Conservation (phyloP, 2,797 vertebrate species). For the Pangasius sanitwongsei region DNA sequence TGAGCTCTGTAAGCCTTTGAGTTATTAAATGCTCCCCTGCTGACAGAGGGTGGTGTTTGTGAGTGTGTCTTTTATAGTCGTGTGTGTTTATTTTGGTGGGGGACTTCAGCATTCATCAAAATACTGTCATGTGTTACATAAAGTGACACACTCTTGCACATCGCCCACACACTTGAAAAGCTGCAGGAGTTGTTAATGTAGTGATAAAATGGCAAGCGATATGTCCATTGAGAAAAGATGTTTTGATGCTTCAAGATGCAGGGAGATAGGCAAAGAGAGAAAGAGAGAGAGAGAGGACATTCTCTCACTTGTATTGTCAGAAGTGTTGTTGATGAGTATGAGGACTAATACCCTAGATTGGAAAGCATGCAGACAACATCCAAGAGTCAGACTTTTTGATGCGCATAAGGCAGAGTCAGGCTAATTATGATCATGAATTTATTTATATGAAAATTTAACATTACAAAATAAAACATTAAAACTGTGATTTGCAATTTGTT, state of each 20-base stretch:
- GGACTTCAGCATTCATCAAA: not conserved
- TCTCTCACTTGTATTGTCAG: no score
- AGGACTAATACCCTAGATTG: not conserved
- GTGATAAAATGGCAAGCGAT: conserved; percentile 15
- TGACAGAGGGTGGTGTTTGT: conserved; percentile 11
- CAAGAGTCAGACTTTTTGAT: no score
- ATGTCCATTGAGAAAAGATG: conserved; percentile 1
- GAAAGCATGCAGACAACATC: not conserved
- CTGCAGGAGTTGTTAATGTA: not conserved
- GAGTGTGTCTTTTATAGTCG: conserved; percentile 4
- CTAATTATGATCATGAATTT: no score
- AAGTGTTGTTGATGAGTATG: not conserved
- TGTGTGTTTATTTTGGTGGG: conserved; percentile 24
- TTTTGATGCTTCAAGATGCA: not conserved
- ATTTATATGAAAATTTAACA: no score
- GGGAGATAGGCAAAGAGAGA: not conserved
- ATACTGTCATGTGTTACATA: conserved; percentile 22
- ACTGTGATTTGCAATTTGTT: no score
- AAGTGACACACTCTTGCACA: conserved; percentile 1
- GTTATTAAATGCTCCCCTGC: conserved; percentile 29
- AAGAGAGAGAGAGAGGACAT: not conserved
- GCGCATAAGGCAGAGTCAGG: no score
- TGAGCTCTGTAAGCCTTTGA: conserved; percentile 15
- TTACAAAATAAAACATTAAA: no score
- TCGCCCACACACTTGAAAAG: not conserved